These are phyloP conservation scores for Melanocharis versteri DNA, from an alignment of 2,113 vertebrate genomes.

Conservation along the genomic window DNA sequence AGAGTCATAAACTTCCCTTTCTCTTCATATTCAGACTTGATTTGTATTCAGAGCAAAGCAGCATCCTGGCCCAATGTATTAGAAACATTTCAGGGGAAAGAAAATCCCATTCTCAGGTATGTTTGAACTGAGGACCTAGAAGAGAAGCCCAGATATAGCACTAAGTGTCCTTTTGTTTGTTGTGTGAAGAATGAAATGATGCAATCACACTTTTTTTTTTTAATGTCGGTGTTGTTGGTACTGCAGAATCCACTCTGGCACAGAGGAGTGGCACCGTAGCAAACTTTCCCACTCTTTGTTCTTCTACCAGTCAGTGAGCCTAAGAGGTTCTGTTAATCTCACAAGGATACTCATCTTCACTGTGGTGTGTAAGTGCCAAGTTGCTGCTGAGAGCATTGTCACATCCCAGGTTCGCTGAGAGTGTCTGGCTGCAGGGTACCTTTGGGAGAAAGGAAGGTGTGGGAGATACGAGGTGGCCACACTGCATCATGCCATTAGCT, in stretches of 20 bases:
- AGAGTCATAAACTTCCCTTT: background rate
- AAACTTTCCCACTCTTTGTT: background rate
- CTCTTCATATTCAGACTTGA: background rate
- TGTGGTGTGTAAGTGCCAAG: background rate
- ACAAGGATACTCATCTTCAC: background rate
- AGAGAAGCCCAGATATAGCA: background rate
- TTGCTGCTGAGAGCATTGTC: background rate
- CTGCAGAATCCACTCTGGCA: fast-evolving
- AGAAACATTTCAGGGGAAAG: background rate
- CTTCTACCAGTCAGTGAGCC: background rate
- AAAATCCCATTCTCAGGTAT: background rate
- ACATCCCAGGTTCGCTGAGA: background rate
- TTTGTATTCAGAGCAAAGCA: background rate
- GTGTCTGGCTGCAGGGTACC: fast-evolving
- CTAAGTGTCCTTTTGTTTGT: background rate
- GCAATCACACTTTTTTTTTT: fast-evolving
- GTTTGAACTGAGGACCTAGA: background rate
- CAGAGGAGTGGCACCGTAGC: background rate
- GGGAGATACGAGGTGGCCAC: background rate
- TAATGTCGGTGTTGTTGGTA: background rate
- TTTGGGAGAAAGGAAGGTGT: background rate
- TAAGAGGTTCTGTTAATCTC: background rate
- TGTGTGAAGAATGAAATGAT: background rate
- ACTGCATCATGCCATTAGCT: background rate
- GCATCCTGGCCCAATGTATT: background rate